Evolutionary conservation across 2,888 invertebrate genomes (phyloP), one percentile per base, ranked within the genome.

Genomic region (Lordiphosa andalusiaca): DNA sequence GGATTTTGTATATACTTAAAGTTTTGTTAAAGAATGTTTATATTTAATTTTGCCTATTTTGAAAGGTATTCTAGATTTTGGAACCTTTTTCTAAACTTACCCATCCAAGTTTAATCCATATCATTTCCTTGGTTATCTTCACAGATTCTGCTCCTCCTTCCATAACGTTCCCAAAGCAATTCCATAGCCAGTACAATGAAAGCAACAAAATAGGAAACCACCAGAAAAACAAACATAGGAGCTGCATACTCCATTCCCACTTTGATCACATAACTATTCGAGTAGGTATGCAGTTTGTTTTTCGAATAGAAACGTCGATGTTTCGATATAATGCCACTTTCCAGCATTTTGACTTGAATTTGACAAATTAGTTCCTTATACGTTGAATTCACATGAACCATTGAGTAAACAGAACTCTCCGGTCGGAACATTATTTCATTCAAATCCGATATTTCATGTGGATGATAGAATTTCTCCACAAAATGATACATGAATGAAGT

Each of bases 401-500:
- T 41, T 0, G 71, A 52, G 6, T 73, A 76, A 12, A 88, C 25
- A n/a, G 61, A 33, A 4, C 66, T 75, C 46, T 86, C 86, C 0
- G 82, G 64, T 3, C 88, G 71, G 4, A 89, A 71, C 4, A 67
- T 52, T 1, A 90, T 77, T 57, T 89, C 88, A 64, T 90, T 88
- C 1, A 90, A 52, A 35, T 89, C 88, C 37, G 89, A 89, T 4
- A 90, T 86, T 54, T 90, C 88, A 46, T 87, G 73, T 0, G 86
- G 85, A n/a, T 78, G 48, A 36, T 76, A 89, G 19, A 73, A 74
- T n/a, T 81, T 76, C 46, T 86, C 86, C 5, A 89, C 76, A 12
- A 83, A 62, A 19, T 67, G 54, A 48, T 84, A 88, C 0, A 82
- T 74, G 2, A 67, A 75, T 1, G 86, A 82, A 1, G 84, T 78